Base-by-base conservation (phyloP, 30 jellyfish, hydroid and myxozoan species). In the Chironex yamaguchii region DNA sequence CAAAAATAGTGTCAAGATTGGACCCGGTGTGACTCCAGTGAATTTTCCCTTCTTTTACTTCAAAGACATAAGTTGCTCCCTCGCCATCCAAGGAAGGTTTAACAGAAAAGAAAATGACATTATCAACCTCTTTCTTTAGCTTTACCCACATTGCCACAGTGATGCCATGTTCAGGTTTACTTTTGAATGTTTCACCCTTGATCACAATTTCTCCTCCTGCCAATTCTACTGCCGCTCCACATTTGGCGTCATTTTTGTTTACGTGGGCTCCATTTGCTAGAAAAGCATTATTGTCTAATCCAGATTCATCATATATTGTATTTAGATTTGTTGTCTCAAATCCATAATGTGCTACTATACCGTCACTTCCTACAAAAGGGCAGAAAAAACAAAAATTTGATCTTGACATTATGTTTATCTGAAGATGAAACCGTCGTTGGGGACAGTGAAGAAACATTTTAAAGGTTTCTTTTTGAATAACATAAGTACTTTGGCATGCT, bases 61-160 rank as follows among this genome's bases (percentile, higher is more conserved):
- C 99, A 36, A 94, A 85, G 0, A 88, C 83, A 34, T 72, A 89
- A 36, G 85, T 82, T 12, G 99, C 96, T 2, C 99, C 99, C 13
- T 62, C 50, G 24, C 97, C 97, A 34, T 89, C 96, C 30, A 71
- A 33, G 11, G 96, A 71, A n/a, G 65, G 85, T 23, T 88, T 91
- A 52, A 94, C 97, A 58, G 79, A 84, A 88, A 94, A 94, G 33
- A 94, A 84, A 2, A 96, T 78, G 31, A 94, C 52, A 67, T 89
- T 84, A n/a, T 89, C 97, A 24, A 81, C 97, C 33, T 94, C 99
- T 6, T 89, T 73, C 29, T 70, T 89, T 67, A 94, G 86, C 49
- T 89, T 94, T 29, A 94, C 97, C 99, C 99, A 94, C 97, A 94
- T 48, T 30, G 99, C 99, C 29, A 94, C 86, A 13, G 97, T 94